Evolutionary conservation across 2,113 vertebrate species (phyloP), one percentile per base, ranked within the genome.

Genomic region (Protobothrops mucrosquamatus): DNA sequence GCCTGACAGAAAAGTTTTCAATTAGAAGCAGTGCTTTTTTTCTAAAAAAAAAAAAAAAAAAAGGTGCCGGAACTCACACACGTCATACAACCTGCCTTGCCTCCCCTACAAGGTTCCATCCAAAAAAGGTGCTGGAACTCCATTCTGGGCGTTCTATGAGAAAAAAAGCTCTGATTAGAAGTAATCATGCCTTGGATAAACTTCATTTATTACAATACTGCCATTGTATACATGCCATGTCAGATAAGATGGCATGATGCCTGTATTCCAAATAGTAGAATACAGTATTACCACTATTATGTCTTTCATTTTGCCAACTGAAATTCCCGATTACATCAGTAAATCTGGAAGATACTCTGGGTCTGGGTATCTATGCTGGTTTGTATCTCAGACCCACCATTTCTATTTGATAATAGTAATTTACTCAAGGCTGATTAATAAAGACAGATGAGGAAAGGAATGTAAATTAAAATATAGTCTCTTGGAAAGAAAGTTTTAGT

Each of bases 161-260:
- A 39, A 39, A 39, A 39, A 39, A 39, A 39, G 39, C 39, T 39
- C 39, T 39, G 39, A 64, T 64, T 12, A 64, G 61, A 26, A 64
- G 11, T 64, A 64, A 64, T 2, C 26, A 64, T 29, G 26, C 10
- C 61, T 64, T 29, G 61, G 61, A 64, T 64, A 64, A 64, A 64
- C 26, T 10, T 64, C 26, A 64, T 26, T 64, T 3, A 64, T 29
- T 0, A 2, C 0, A 12, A 2, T 34, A 5, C 1, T 56, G 48
- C 88, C 61, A 64, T 85, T 95, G 6, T 56, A 85, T 91, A 96
- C 20, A 34, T 61, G 6, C 61, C 85, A 29, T 20, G 90, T 55
- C 89, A 52, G 29, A 51, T 74, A 29, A 12, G 39, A 88, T 18
- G 87, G 87, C 48, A 51, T 81, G n/a, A 54, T 55, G 4, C 9